Evolutionary conservation across 2,888 invertebrate species (phyloP), one percentile per base, ranked within the genome.

Genomic region (Argyresthia albistria): DNA sequence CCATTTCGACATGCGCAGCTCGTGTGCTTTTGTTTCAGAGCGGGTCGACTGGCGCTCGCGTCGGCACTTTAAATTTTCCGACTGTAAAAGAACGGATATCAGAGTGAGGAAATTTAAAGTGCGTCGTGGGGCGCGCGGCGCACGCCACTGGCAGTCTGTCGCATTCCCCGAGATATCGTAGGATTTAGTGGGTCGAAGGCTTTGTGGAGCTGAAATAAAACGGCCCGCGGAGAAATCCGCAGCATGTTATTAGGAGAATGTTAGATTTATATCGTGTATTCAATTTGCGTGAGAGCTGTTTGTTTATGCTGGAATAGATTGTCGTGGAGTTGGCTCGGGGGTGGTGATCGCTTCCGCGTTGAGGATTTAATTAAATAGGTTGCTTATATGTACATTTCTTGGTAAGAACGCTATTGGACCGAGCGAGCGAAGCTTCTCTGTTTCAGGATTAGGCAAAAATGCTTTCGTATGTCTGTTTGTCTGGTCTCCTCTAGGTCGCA

Each of bases 191-290:
- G 78, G 73, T 70, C 75, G 72, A 66, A 70, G 72, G 80, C 82
- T 81, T 83, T 82, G 82, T 81, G 79, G 66, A 66, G 66, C 73
- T 69, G 70, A 76, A 81, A 81, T 80, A 80, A 81, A 80, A 80
- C 75, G 81, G 78, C 78, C 81, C 81, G 73, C 73, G 59, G 80
- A 81, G 81, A 80, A 81, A 81, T 80, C 78, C 74, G 72, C 78
- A 73, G 79, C 76, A 75, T 75, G 74, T 79, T 79, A 76, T 80
- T 80, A 81, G 76, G 73, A 71, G 74, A 73, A 73, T 66, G 70
- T 71, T 74, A 79, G 80, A 80, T 81, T 81, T 83, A 83, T 82
- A 78, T 77, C 76, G 70, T 80, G 79, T 80, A 80, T 83, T 83
- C 82, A 81, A 82, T 82, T 82, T 82, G 76, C 69, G 76, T 77